Evolutionary conservation across 2,797 vertebrate genomes (phyloP), one percentile per base, ranked within the genome.

Genomic region (Enteromius unitaeniatus): DNA sequence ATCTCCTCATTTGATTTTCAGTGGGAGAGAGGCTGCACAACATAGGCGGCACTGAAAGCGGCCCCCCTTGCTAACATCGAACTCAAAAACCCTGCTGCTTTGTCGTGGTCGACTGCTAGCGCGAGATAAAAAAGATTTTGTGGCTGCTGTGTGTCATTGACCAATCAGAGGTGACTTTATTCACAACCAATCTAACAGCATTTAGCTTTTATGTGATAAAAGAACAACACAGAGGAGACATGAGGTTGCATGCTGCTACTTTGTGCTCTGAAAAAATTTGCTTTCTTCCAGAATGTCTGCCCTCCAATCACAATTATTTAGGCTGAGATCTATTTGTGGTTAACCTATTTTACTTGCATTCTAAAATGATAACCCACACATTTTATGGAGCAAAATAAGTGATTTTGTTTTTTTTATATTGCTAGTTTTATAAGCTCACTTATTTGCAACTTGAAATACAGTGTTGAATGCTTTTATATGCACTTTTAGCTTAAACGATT

Each of bases 231-330:
- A 14, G 6, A 55, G 31, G 19, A 40, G 31, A 40, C 31, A 58
- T 76, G 73, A 23, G 73, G 31, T 58, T 58, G 49, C 73, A 40
- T 76, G 73, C 51, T 58, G 73, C 73, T 76, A 40, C 73, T 58
- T 76, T 58, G 21, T 58, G 51, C 51, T 37, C 31, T 58, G 51
- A 23, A 76, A 62, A 53, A 58, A 40, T 58, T 58, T 58, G 73
- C 73, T 15, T 76, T 7, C 49, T 31, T 58, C 26, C 28, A 58
- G 13, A 23, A 58, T 76, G 73, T 76, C 31, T 13, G 0, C 73
- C 51, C 73, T 58, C 51, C 51, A 75, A n/a, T 40, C 31, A 40
- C 73, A 37, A 58, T 75, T 53, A 53, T 34, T 75, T 58, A 74
- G 47, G 47, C 17, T 74, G 28, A 75, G 11, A 31, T 55, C 72